A percentile compares a stretch with the other conserved stretches of the same genome.
These are phyloP conservation scores for Parapsyche elsis DNA, from an alignment of 1,140 invertebrate genomes.

Conservation along the genomic window DNA sequence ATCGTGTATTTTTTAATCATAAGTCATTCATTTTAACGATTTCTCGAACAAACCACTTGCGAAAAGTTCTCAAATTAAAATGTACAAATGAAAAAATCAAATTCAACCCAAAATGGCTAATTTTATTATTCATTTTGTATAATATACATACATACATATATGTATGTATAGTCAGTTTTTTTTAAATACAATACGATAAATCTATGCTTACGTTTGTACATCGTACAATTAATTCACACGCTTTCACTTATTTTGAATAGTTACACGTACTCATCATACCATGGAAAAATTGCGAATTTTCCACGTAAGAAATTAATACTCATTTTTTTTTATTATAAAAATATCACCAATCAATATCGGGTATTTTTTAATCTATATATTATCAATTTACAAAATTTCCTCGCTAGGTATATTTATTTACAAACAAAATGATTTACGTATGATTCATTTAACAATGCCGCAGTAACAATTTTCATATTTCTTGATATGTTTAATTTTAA, in stretches of 20 bases:
- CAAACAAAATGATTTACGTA: slow-evolving; percentile 42
- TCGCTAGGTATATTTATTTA: slow-evolving; percentile 32
- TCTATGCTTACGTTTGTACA: slow-evolving; percentile 25
- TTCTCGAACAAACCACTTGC: neutral
- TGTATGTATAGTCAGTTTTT: slow-evolving; percentile 6
- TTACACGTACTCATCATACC: neutral
- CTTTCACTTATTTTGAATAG: slow-evolving; percentile 9
- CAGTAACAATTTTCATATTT: slow-evolving; percentile 33
- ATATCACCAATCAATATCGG: slow-evolving; percentile 43
- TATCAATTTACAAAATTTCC: slow-evolving; percentile 18
- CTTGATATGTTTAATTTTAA: slow-evolving; percentile 44
- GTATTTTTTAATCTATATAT: slow-evolving; percentile 12
- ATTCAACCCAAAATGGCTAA: neutral
- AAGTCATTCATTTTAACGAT: neutral
- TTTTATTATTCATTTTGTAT: slow-evolving; percentile 1
- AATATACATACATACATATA: neutral
- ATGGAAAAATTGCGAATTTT: slow-evolving; percentile 35
- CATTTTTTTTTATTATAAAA: slow-evolving; percentile 46
- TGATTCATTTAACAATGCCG: slow-evolving; percentile 36
- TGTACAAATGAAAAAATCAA: neutral
- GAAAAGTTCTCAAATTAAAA: neutral
- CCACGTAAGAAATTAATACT: slow-evolving; percentile 38
- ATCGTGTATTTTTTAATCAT: slow-evolving; percentile 4
- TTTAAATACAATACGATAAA: neutral
- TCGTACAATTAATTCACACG: slow-evolving; percentile 35